Evolutionary conservation across 2,888 invertebrate genomes (phyloP).

Genomic region (Chrysolina oricalcia): DNA sequence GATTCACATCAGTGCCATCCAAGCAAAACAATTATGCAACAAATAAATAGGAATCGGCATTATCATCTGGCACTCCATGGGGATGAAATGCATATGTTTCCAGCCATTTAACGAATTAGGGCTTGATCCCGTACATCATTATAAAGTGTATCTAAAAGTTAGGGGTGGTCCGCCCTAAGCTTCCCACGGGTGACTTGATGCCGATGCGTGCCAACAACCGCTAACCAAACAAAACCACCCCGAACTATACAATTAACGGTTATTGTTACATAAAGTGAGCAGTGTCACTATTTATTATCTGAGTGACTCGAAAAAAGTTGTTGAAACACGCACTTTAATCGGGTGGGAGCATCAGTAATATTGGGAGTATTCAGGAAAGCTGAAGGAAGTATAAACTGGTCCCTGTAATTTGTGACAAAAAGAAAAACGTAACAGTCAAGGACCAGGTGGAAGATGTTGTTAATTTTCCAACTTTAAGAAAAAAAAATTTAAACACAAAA

Average conservation of each 20-base stretch:
- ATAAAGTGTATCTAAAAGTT: constrained; percentile 61
- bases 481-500: too few relatives aligned
- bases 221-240: constrained; percentile 67
- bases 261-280: constrained; percentile 66
- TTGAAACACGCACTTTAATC: constrained; percentile 44
- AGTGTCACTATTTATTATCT: constrained; percentile 53
- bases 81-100: constrained; percentile 69
- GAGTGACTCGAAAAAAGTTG: constrained; percentile 48
- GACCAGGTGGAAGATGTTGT: too few relatives aligned
- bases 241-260: constrained; percentile 64
- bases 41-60: constrained; percentile 43
- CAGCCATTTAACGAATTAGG: constrained; percentile 72
- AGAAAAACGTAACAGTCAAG: too few relatives aligned
- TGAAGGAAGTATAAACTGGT: too few relatives aligned
- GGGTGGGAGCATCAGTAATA: constrained; percentile 35
- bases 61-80: constrained; percentile 41
- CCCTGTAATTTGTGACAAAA: too few relatives aligned
- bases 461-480: too few relatives aligned
- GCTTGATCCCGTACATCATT: constrained; percentile 67
- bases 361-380: background rate
- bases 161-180: constrained; percentile 54
- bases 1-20: constrained; percentile 19
- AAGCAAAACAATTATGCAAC: constrained; percentile 32
- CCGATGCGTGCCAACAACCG: constrained; percentile 68
- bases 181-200: constrained; percentile 69